Evolutionary conservation across 1,140 invertebrate genomes (phyloP).

Genomic region (Megalopta genalis): DNA sequence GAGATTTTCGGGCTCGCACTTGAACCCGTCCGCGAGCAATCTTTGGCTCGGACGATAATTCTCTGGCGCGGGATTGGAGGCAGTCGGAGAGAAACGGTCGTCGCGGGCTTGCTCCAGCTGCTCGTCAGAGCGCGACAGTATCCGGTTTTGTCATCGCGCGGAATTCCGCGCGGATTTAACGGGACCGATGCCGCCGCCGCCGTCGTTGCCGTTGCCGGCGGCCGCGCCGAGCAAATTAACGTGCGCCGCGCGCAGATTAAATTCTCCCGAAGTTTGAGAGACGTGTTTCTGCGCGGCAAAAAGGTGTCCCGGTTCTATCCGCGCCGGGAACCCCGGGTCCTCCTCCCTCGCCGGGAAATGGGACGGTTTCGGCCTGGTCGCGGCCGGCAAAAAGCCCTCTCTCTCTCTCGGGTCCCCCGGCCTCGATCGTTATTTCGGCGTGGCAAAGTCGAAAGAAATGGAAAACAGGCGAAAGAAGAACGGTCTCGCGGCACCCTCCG

Average conservation of each 20-base stretch:
- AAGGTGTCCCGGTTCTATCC: constrained; percentile 22
- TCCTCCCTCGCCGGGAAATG: background rate
- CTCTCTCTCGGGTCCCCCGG: background rate
- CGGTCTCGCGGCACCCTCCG: no score
- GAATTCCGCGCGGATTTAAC: constrained; percentile 57
- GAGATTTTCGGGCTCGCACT: no score
- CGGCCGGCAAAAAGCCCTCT: background rate
- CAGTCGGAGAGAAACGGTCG: background rate
- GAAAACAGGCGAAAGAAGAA: background rate
- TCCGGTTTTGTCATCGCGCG: constrained; percentile 35
- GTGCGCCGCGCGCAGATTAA: constrained; percentile 52
- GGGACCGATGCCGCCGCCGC: constrained; percentile 59
- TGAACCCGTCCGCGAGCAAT: background rate
- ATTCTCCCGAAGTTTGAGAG: constrained; percentile 45
- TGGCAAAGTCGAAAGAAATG: background rate
- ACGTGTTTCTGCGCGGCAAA: constrained; percentile 23
- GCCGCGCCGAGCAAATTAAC: constrained; percentile 60
- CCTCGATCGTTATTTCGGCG: background rate
- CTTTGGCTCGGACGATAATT: background rate
- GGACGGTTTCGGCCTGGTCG: background rate
- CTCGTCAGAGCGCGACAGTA: constrained; percentile 38
- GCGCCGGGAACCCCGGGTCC: no score
- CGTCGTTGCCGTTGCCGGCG: no score
- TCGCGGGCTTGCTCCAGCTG: constrained; percentile 2
- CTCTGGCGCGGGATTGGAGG: background rate